Evolutionary conservation across 2,888 invertebrate genomes (phyloP).

Genomic region (Ctena decussata): DNA sequence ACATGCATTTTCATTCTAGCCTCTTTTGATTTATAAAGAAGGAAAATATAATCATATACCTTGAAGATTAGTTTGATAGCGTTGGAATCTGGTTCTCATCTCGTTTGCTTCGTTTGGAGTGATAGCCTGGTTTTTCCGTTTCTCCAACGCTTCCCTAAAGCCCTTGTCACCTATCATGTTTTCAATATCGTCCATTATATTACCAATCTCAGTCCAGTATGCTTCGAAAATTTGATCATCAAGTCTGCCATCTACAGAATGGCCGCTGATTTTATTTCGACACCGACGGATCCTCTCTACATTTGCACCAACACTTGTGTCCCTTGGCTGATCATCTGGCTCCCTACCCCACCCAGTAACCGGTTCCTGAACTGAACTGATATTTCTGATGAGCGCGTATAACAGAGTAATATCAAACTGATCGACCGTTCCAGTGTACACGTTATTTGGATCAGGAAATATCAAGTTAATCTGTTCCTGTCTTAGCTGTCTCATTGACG

Average conservation of each 20-base stretch:
- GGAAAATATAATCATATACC: neutral
- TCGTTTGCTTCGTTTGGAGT: neutral
- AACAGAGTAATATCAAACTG: neutral
- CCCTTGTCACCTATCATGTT: neutral
- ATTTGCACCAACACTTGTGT: neutral
- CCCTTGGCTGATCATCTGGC: neutral
- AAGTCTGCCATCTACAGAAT: neutral
- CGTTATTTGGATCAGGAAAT: neutral
- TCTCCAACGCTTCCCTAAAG: neutral
- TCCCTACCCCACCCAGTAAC: neutral
- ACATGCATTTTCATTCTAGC: too few species aligned
- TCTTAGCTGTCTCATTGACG: neutral
- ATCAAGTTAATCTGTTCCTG: neutral
- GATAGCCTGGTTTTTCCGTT: neutral
- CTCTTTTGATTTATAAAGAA: too few species aligned
- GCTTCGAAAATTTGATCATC: neutral
- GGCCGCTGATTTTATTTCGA: neutral
- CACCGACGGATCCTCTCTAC: neutral
- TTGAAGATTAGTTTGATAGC: neutral
- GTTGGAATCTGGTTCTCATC: neutral
- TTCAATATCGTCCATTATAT: neutral
- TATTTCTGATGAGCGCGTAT: neutral
- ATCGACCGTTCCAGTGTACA: neutral
- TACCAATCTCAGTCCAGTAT: neutral
- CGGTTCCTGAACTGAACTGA: neutral